These are phyloP conservation scores for Apostichopus leukothele DNA, from an alignment of 53 echinoderm and acorn worm species.

Conservation along the genomic window DNA sequence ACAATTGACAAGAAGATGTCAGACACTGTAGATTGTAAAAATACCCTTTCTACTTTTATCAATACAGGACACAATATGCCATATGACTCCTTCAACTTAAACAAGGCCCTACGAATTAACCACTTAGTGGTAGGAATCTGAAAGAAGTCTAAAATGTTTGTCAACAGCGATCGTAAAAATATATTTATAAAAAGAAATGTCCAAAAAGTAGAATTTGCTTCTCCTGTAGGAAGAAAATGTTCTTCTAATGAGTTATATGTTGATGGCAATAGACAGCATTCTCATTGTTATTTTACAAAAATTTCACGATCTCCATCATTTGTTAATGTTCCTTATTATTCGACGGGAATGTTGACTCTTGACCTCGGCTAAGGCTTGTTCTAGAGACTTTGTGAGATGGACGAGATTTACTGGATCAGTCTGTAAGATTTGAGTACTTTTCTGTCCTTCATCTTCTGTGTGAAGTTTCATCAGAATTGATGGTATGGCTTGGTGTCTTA, in stretches of 20 bases:
- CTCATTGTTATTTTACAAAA: not conserved
- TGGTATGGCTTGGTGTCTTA: constrained; percentile 86
- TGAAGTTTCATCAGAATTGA: constrained; percentile 86
- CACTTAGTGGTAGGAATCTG: too few species aligned
- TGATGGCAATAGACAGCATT: not conserved
- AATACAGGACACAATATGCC: too few species aligned
- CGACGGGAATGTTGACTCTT: constrained; percentile 90
- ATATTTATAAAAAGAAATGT: too few species aligned
- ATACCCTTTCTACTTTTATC: too few species aligned
- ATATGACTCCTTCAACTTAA: too few species aligned
- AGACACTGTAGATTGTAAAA: too few species aligned
- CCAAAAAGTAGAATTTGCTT: not conserved
- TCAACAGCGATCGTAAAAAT: too few species aligned
- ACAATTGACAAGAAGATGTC: too few species aligned
- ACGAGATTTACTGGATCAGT: constrained; percentile 95
- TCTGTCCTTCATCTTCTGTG: constrained; percentile 77
- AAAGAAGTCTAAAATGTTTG: too few species aligned
- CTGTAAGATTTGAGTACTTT: constrained; percentile 68
- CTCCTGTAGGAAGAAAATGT: not conserved
- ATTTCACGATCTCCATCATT: constrained; percentile 44
- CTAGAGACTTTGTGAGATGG: constrained; percentile 86
- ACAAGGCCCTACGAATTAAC: too few species aligned
- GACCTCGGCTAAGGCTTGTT: constrained; percentile 93
- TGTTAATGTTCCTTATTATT: constrained; percentile 98
- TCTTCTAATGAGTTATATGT: too few species aligned